Evolutionary conservation across 2,113 vertebrate genomes (phyloP).

Genomic region (Sus scrofa): DNA sequence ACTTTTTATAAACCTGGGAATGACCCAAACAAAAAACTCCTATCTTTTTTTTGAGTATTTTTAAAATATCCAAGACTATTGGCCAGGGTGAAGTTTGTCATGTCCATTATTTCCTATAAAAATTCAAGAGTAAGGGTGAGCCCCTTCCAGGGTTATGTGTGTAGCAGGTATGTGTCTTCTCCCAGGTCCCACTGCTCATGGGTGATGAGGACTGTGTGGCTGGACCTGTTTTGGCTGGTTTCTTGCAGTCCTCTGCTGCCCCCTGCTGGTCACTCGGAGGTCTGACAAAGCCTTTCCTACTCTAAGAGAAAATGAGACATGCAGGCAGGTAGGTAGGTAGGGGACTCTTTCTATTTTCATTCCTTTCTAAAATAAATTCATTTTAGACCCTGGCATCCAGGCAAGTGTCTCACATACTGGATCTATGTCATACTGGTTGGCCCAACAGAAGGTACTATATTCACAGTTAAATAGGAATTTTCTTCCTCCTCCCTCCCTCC

Average conservation of each 20-base stretch:
- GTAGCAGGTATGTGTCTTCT: background rate
- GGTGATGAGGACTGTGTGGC: background rate
- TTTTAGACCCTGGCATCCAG: background rate
- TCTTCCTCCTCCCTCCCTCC: background rate
- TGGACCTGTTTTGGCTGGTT: background rate
- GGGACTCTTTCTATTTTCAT: background rate
- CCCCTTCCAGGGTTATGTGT: background rate
- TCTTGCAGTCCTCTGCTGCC: conserved; percentile 47
- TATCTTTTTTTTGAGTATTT: background rate
- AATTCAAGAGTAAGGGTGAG: background rate
- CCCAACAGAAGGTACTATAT: conserved; percentile 53
- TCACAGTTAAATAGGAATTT: background rate
- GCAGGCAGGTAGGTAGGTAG: accelerated
- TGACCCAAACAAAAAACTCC: background rate
- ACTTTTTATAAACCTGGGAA: background rate
- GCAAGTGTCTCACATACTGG: background rate
- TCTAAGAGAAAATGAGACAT: background rate
- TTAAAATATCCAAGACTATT: background rate
- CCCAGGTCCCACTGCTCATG: background rate
- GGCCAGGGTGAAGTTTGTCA: background rate
- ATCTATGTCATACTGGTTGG: conserved; percentile 45
- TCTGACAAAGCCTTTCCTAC: background rate
- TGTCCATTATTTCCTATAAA: background rate
- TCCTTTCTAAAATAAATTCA: conserved; percentile 1
- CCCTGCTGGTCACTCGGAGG: conserved; percentile 46